phyloP scores from a whole-genome alignment of 1,140 invertebrate species.

The Monomorium pharaonis region DNA sequence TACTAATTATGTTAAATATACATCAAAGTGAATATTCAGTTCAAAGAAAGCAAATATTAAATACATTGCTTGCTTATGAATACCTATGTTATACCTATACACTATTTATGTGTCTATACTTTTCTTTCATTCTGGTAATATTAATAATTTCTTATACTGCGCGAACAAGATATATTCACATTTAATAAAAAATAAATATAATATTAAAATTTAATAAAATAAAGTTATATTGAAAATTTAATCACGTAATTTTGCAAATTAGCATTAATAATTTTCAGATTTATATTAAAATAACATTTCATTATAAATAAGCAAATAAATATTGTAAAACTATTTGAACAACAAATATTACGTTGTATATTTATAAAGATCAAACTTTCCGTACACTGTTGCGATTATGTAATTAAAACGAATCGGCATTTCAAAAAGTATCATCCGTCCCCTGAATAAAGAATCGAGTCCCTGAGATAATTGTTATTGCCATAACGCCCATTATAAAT shows the following conservation, averaged over 20 bases:
- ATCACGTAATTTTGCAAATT: not conserved
- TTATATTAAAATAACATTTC: not conserved
- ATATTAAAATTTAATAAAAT: not conserved
- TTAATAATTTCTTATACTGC: not conserved
- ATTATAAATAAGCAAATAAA: not conserved
- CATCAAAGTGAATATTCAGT: slow-evolving; percentile 29
- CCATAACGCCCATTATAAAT: slow-evolving; percentile 75
- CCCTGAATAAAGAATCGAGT: slow-evolving; percentile 6
- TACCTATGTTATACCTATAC: not conserved
- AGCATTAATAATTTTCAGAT: not conserved
- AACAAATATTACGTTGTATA: not conserved
- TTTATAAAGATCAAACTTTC: not conserved
- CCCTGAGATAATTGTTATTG: slow-evolving; percentile 75
- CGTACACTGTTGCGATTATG: not conserved
- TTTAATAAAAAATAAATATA: not conserved
- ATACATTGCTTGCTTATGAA: not conserved
- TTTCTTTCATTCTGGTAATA: slow-evolving; percentile 9
- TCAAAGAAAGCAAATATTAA: not conserved
- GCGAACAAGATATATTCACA: not conserved
- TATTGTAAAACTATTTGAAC: not conserved
- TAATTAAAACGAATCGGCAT: not conserved
- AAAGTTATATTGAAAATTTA: not conserved
- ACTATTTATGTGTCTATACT: not conserved
- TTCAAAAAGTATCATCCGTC: slow-evolving; percentile 26
- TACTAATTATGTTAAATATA: slow-evolving; percentile 21